A percentile compares a stretch with the other conserved stretches of the same genome.
phyloP scores from a whole-genome alignment of 2,888 invertebrate genomes.

The Chrysina gloriosa region DNA sequence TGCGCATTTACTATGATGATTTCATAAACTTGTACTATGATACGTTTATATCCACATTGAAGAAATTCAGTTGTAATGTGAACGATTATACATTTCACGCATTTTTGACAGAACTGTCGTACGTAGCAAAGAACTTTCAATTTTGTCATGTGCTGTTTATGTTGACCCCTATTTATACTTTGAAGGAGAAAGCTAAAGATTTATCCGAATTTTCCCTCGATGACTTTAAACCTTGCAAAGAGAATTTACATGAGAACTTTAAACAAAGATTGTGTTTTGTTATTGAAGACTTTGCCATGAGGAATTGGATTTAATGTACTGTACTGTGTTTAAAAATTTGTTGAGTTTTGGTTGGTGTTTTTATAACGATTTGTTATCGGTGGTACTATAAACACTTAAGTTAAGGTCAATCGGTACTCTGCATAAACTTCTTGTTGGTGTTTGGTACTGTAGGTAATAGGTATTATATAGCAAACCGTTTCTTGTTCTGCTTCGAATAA shows the following conservation, averaged over 20 bases:
- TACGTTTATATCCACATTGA: slow-evolving; percentile 54
- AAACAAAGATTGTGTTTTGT: neutral
- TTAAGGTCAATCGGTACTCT: too few species aligned
- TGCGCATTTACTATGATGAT: slow-evolving; percentile 62
- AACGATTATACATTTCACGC: slow-evolving; percentile 59
- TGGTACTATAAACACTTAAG: too few species aligned
- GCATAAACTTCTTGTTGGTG: too few species aligned
- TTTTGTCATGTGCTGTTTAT: slow-evolving; percentile 63
- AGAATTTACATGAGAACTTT: slow-evolving; percentile 9
- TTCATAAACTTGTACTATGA: slow-evolving; percentile 66
- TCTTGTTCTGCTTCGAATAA: too few species aligned
- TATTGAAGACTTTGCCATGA: slow-evolving; percentile 4
- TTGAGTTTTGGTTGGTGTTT: too few species aligned
- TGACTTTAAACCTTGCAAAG: slow-evolving; percentile 41
- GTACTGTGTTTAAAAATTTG: too few species aligned
- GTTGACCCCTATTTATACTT: slow-evolving; percentile 62
- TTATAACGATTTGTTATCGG: too few species aligned
- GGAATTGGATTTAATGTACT: slow-evolving; percentile 28
- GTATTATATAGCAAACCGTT: too few species aligned
- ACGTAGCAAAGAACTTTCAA: slow-evolving; percentile 57
- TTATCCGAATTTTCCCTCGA: slow-evolving; percentile 56
- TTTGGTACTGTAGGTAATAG: too few species aligned
- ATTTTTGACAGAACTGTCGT: slow-evolving; percentile 61
- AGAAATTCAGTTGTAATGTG: slow-evolving; percentile 52
- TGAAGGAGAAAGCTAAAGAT: slow-evolving; percentile 58